Conservation (phyloP, 2,888 invertebrate genomes). For the Eupithecia dodoneata region DNA sequence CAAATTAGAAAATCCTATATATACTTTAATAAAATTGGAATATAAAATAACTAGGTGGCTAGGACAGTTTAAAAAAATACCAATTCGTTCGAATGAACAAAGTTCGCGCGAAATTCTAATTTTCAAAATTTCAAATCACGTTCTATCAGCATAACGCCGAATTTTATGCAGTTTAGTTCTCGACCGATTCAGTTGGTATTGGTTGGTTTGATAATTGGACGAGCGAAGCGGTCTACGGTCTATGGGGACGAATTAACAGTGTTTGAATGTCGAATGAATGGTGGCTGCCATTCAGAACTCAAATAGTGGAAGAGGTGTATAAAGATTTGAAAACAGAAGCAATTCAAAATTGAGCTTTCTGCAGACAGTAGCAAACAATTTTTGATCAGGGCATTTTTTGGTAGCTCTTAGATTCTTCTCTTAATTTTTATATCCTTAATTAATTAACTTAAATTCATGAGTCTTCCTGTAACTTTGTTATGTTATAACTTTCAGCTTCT, state of each 20-base stretch:
- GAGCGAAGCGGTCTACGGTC: constrained; percentile 33
- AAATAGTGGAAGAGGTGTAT: neutral
- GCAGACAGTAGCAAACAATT: too few species aligned
- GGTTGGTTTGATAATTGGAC: constrained; percentile 28
- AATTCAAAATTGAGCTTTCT: too few species aligned
- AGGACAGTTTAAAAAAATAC: neutral
- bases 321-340: neutral
- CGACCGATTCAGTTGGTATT: constrained; percentile 3
- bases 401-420: too few species aligned
- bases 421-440: too few species aligned
- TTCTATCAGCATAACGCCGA: constrained; percentile 2
- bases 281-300: neutral
- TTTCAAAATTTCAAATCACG: neutral
- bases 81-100: constrained; percentile 5
- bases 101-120: constrained; percentile 26
- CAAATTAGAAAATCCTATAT: neutral
- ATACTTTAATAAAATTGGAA: neutral
- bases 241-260: constrained; percentile 6
- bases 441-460: too few species aligned
- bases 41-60: neutral
- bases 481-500: too few species aligned
- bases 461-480: too few species aligned
- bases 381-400: too few species aligned
- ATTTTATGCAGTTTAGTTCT: constrained; percentile 26
- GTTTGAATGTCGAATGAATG: neutral